Conservation (phyloP, 2,888 invertebrate species). For the Hedya salicella region DNA sequence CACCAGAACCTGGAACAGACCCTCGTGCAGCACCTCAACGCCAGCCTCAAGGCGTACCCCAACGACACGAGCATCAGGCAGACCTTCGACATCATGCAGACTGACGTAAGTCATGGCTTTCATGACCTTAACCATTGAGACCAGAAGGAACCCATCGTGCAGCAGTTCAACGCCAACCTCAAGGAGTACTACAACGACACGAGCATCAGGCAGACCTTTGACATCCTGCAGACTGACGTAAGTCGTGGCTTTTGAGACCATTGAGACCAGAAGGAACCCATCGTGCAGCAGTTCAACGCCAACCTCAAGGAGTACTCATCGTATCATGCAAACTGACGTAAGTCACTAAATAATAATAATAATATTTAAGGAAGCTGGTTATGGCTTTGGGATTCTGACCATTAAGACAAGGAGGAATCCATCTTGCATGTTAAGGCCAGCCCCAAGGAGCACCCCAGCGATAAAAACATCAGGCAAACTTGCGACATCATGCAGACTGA, state of each 20-base stretch:
- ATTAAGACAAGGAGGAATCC: too few species aligned
- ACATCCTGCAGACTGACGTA: constrained; percentile 94
- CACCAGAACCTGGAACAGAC: constrained; percentile 88
- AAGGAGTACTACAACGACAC: constrained; percentile 86
- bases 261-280: constrained; percentile 85
- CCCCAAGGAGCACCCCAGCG: too few species aligned
- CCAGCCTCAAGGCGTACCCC: constrained; percentile 88
- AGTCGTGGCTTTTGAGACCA: too few species aligned
- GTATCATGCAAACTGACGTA: too few species aligned
- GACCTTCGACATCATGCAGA: constrained; percentile 94
- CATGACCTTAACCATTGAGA: too few species aligned
- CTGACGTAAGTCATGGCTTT: constrained; percentile 92
- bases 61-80: constrained; percentile 86
- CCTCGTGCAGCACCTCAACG: constrained; percentile 89
- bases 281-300: not conserved
- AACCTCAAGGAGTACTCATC: too few species aligned
- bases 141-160: constrained; percentile 87
- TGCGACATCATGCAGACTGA: too few species aligned
- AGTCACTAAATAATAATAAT: too few species aligned
- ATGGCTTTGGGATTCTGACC: too few species aligned
- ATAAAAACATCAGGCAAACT: too few species aligned
- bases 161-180: constrained; percentile 90
- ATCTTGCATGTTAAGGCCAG: too few species aligned
- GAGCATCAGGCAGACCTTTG: constrained; percentile 90
- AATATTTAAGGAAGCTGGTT: too few species aligned